Evolutionary conservation across 2,888 invertebrate species (phyloP), one percentile per base, ranked within the genome.

Genomic region (Sepiola atlantica): DNA sequence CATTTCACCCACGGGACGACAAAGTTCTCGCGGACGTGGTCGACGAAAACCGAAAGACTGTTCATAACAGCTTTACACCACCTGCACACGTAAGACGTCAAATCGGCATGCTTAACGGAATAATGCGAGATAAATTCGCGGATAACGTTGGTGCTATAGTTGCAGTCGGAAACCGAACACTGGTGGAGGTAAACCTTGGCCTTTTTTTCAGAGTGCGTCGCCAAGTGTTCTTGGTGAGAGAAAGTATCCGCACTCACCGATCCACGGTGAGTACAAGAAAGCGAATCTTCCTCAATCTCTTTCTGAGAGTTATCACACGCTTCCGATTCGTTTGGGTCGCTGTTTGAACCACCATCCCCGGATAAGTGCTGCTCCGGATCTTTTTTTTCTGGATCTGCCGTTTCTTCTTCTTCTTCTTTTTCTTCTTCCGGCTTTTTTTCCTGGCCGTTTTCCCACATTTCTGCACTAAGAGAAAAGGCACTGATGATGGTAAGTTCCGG

Each of bases 141-240:
- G 35, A 92, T 92, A 14, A 92, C 55, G 18, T 92, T 92, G n/a
- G 92, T 92, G 28, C 92, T 55, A 2, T 54, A 92, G 28, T 54
- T 54, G 55, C 92, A 92, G 32, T 21, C 55, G 0, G 45, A 14
- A n/a, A 92, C 92, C 4, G 92, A 92, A 28, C 92, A 92, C n/a
- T 92, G 92, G 45, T 92, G 92, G 8, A 92, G n/a, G 92, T 92
- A 92, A n/a, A 92, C 92, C 55, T 92, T 92, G 24, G 92, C n/a
- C 12, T 55, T 45, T 45, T 45, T 55, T 16, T 8, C 32, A 14
- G 21, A 54, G 35, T 92, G 92, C 55, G 92, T 55, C 10, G 21
- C n/a, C 54, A 92, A 24, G n/a, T 92, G 92, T 55, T 92, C 54
- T 55, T 92, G 28, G 45, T 35, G 55, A 45, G 55, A 55, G 45